Conservation (phyloP, 2,113 vertebrate genomes). For the Pseudolaguvia tuberculata region DNA sequence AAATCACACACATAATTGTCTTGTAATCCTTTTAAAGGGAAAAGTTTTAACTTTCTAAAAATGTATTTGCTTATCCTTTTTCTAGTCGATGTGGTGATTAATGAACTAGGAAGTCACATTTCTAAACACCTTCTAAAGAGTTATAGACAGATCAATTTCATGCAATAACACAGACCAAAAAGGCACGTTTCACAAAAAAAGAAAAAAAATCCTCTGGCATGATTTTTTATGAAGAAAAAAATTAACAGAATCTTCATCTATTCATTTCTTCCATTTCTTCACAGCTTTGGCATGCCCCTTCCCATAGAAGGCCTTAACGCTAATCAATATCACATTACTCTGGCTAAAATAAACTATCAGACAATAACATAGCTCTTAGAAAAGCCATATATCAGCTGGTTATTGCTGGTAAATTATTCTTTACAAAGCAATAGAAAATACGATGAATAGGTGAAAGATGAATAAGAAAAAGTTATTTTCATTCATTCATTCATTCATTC, state of each 20-base stretch:
- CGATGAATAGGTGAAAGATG: too few species aligned
- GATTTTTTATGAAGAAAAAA: conserved; percentile 19
- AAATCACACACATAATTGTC: background rate
- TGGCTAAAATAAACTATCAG: conserved; percentile 23
- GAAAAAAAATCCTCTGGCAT: conserved; percentile 3
- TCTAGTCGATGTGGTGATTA: background rate
- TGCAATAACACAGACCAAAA: background rate
- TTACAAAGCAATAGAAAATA: background rate
- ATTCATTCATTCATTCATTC: too few species aligned
- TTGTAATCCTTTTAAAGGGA: background rate
- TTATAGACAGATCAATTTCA: conserved; percentile 21
- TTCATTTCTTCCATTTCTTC: conserved; percentile 17
- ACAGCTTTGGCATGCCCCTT: background rate
- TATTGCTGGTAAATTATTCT: background rate
- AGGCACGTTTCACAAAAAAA: too few species aligned
- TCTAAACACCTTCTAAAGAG: conserved; percentile 13
- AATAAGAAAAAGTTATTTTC: too few species aligned
- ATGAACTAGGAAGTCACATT: conserved; percentile 10
- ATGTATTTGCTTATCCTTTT: background rate
- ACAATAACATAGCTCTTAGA: conserved; percentile 8
- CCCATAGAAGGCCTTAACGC: conserved; percentile 5
- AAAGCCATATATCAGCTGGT: background rate
- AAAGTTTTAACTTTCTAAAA: background rate
- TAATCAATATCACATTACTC: conserved; percentile 59
- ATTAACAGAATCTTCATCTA: conserved; percentile 21